These are phyloP conservation scores for Harmothoe impar DNA, from an alignment of 2,888 invertebrate genomes.

Conservation along the genomic window DNA sequence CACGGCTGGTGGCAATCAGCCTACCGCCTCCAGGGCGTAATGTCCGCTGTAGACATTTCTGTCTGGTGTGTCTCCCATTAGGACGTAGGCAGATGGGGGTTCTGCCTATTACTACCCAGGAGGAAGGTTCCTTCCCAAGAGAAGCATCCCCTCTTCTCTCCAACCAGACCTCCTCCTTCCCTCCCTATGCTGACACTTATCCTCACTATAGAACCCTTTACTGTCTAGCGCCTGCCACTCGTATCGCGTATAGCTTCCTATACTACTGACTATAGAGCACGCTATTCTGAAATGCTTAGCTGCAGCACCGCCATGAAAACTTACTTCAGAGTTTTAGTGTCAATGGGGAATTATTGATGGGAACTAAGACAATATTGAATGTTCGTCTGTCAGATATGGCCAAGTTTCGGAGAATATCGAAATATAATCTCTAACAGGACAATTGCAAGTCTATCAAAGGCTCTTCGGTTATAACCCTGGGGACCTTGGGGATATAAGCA, in stretches of 20 bases:
- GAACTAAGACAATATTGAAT: too few relatives aligned
- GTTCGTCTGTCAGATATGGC: too few relatives aligned
- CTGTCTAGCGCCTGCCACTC: background rate
- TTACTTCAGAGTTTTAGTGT: too few relatives aligned
- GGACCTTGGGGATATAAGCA: background rate
- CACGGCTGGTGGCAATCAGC: background rate
- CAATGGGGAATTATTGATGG: too few relatives aligned
- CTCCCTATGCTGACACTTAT: background rate
- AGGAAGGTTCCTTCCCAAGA: background rate
- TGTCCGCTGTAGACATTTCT: background rate
- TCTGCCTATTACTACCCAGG: conserved; percentile 19
- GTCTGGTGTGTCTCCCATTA: background rate
- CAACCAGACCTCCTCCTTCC: background rate
- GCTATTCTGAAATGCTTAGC: background rate
- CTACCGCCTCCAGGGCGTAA: conserved; percentile 21
- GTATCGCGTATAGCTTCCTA: background rate
- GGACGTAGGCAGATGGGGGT: background rate
- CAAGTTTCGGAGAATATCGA: too few relatives aligned
- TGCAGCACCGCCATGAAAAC: background rate
- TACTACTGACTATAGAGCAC: background rate
- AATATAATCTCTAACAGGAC: too few relatives aligned
- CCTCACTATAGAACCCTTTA: background rate
- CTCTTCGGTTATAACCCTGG: background rate
- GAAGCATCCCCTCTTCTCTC: too few relatives aligned
- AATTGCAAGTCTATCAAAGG: too few relatives aligned